Evolutionary conservation across 1,140 invertebrate genomes (phyloP).

Genomic region (Probaryconus sp.): DNA sequence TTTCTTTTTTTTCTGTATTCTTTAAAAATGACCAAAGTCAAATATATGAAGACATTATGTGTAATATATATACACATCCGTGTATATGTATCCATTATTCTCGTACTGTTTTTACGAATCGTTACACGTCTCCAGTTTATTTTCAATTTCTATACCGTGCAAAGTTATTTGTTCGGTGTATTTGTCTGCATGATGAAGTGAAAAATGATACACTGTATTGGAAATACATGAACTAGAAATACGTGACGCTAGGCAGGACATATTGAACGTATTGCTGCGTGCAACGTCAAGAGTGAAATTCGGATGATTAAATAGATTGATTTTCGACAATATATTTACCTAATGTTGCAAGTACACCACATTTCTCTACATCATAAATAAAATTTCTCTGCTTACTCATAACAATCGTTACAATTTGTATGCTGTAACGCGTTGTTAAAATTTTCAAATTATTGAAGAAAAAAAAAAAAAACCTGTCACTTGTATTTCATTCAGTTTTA

Average conservation of each 20-base stretch:
- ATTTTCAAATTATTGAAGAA: no score
- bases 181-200: conserved; percentile 53
- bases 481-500: no score
- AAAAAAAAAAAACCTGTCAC: no score
- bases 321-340: conserved; percentile 32
- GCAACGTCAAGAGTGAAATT: conserved; percentile 41
- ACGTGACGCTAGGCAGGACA: conserved; percentile 31
- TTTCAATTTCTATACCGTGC: conserved; percentile 20
- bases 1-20: conserved; percentile 20
- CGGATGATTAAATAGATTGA: conserved; percentile 41
- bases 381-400: conserved; percentile 7
- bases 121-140: conserved; percentile 30
- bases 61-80: conserved; percentile 9
- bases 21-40: conserved; percentile 6
- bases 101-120: conserved; percentile 27
- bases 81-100: no score
- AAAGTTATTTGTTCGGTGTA: conserved; percentile 47
- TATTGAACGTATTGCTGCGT: conserved; percentile 36
- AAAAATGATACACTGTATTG: conserved; percentile 50
- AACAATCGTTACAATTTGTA: no score
- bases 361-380: conserved; percentile 26
- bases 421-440: no score
- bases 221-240: conserved; percentile 56
- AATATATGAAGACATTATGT: conserved; percentile 19
- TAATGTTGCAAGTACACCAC: conserved; percentile 22